Evolutionary conservation across 2,113 vertebrate genomes (phyloP).

Genomic region (Chaetorhynchus papuensis): DNA sequence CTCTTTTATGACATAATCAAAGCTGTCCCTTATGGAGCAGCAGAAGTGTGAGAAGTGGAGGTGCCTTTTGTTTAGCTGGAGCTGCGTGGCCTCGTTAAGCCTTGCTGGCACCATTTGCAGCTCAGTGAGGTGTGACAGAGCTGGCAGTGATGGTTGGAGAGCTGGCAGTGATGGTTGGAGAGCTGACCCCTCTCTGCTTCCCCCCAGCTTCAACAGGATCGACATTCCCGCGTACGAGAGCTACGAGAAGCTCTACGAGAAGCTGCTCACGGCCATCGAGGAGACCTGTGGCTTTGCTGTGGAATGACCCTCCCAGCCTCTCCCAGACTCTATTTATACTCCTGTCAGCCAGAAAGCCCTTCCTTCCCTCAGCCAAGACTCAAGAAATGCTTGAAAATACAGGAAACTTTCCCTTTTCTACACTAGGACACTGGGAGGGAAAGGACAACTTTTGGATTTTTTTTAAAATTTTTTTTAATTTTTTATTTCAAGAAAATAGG

Average conservation of each 20-base stretch:
- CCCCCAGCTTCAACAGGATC: conserved; percentile 92
- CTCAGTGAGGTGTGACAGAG: neutral
- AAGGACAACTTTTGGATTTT: conserved; percentile 72
- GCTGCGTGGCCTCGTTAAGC: neutral
- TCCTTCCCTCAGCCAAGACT: conserved; percentile 66
- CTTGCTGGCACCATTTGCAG: neutral
- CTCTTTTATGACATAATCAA: neutral
- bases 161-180: neutral
- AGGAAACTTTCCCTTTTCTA: conserved; percentile 65
- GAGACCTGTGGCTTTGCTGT: conserved; percentile 98
- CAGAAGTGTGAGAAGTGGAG: neutral
- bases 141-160: neutral
- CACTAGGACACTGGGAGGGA: conserved; percentile 75
- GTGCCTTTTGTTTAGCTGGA: neutral
- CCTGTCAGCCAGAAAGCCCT: conserved; percentile 63
- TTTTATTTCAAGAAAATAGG: conserved; percentile 76
- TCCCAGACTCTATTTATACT: conserved; percentile 70
- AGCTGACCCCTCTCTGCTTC: neutral
- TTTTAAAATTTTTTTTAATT: neutral
- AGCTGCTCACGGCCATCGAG: conserved; percentile 98
- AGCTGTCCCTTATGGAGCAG: neutral
- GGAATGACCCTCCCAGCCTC: conserved; percentile 79
- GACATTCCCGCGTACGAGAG: conserved; percentile 98
- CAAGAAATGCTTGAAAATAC: conserved; percentile 76
- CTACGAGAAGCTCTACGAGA: conserved; percentile 98